These are phyloP conservation scores for Dinocampus coccinellae DNA, from an alignment of 2,888 invertebrate species.

Conservation along the genomic window DNA sequence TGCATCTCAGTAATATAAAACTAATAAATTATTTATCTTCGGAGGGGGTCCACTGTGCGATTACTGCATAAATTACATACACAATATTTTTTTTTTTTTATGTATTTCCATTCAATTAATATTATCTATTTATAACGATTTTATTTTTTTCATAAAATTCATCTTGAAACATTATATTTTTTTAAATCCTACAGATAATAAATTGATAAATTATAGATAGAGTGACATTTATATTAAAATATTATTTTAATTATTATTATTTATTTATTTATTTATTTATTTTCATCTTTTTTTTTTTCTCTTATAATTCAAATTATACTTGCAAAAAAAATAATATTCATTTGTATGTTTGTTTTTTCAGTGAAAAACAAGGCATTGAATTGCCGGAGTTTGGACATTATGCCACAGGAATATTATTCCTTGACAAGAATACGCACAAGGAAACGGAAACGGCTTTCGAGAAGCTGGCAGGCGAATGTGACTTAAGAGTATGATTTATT, in stretches of 20 bases:
- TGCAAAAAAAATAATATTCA: neutral
- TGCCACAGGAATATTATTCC: constrained; percentile 96
- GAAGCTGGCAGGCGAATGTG: constrained; percentile 83
- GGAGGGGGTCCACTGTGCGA: constrained; percentile 37
- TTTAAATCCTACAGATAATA: neutral
- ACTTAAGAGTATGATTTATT: constrained; percentile 73
- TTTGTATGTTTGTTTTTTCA: constrained; percentile 66
- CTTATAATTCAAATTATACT: neutral
- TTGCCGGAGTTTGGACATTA: constrained; percentile 91
- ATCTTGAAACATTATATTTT: neutral
- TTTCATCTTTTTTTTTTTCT: neutral
- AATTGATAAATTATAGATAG: neutral
- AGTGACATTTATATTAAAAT: constrained; percentile 2
- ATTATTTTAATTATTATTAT: neutral
- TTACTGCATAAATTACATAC: constrained; percentile 21
- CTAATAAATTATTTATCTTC: constrained; percentile 31
- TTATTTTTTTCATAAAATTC: neutral
- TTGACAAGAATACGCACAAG: constrained; percentile 86
- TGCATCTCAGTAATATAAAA: constrained; percentile 36
- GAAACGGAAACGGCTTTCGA: constrained; percentile 86
- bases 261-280: no score
- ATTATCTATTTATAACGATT: constrained; percentile 21
- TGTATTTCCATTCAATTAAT: constrained; percentile 19
- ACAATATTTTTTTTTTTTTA: constrained; percentile 27
- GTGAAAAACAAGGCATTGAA: constrained; percentile 83